Percentiles rank a stretch among this genome's conserved stretches.
Evolutionary conservation across 2,888 invertebrate species (phyloP).

Genomic region (Himalopsyche anomala): DNA sequence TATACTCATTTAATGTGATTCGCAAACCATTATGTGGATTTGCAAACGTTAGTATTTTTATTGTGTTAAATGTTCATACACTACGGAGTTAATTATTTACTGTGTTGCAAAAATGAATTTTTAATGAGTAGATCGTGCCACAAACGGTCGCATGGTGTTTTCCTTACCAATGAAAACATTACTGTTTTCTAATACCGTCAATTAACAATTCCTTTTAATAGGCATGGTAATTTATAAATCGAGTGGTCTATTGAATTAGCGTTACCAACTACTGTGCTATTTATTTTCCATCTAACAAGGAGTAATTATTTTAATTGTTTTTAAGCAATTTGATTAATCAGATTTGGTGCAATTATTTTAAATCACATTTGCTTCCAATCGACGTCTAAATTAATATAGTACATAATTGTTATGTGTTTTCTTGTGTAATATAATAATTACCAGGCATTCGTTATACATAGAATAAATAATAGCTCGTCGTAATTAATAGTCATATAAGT

Average conservation of each 20-base stretch:
- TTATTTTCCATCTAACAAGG: background rate
- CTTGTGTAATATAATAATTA: too few relatives aligned
- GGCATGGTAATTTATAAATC: background rate
- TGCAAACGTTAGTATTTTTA: background rate
- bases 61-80: background rate
- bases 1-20: background rate
- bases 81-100: background rate
- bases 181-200: background rate
- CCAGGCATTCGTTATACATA: too few relatives aligned
- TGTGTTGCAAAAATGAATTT: background rate
- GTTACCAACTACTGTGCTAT: background rate
- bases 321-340: background rate
- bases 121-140: background rate
- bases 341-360: too few relatives aligned
- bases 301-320: constrained; percentile 2
- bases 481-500: too few relatives aligned
- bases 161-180: background rate
- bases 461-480: too few relatives aligned
- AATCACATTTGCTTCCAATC: too few relatives aligned
- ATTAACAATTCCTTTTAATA: background rate
- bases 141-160: background rate
- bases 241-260: too few relatives aligned
- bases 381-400: too few relatives aligned
- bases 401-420: too few relatives aligned
- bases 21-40: background rate